These are phyloP conservation scores for Pycnonotus jocosus DNA, from an alignment of 2,113 vertebrate genomes.

Conservation along the genomic window DNA sequence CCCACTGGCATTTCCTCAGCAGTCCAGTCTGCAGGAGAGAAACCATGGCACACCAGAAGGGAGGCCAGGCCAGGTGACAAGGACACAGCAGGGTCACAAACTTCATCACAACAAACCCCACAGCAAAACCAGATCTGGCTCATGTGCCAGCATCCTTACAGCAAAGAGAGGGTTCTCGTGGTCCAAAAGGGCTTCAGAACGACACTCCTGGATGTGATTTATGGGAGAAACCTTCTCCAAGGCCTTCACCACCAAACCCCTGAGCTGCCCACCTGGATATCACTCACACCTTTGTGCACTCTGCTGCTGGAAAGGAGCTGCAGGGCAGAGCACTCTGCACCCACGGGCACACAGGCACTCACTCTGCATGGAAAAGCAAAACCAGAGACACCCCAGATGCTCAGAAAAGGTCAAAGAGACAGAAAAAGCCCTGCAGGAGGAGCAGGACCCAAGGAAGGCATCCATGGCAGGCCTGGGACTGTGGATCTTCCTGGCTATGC, in stretches of 20 bases:
- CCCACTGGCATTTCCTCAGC: neutral
- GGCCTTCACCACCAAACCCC: neutral
- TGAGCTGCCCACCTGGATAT: accelerated
- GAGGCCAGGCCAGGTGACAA: neutral
- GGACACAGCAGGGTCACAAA: neutral
- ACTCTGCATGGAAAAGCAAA: neutral
- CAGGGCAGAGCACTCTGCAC: neutral
- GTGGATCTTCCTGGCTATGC: neutral
- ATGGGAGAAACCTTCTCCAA: neutral
- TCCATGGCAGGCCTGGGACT: accelerated
- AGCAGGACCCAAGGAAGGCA: neutral
- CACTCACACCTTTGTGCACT: neutral
- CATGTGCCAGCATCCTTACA: neutral
- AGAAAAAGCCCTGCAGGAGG: neutral
- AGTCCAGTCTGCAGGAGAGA: neutral
- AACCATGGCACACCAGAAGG: neutral
- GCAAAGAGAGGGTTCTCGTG: accelerated
- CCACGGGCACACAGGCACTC: neutral
- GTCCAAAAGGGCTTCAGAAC: neutral
- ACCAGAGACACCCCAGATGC: neutral
- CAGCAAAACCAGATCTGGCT: neutral
- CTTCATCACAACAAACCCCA: accelerated
- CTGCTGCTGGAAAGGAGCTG: neutral
- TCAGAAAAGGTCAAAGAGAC: neutral
- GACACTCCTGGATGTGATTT: neutral